These are phyloP conservation scores for Chymomyza procnemis DNA, from an alignment of 2,888 invertebrate species.

Conservation along the genomic window DNA sequence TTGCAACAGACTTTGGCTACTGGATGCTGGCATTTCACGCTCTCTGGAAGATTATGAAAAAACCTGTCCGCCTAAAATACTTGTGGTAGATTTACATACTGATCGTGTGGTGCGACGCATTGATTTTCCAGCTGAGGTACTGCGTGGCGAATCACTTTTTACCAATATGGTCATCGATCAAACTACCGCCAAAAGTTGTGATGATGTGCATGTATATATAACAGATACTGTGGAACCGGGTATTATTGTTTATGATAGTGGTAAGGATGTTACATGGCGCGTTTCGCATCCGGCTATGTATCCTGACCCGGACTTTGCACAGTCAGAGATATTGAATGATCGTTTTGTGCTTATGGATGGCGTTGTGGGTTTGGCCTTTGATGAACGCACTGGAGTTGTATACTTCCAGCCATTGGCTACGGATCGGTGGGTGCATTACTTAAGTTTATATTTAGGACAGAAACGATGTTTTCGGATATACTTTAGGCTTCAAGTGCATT, in stretches of 20 bases:
- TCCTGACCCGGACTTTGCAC: constrained; percentile 89
- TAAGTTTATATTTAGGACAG: no score
- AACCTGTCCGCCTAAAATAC: constrained; percentile 88
- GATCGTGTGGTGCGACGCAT: constrained; percentile 81
- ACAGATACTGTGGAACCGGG: constrained; percentile 90
- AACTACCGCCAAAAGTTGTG: constrained; percentile 84
- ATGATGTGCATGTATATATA: constrained; percentile 88
- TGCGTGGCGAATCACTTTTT: constrained; percentile 86
- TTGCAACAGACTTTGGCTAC: constrained; percentile 90
- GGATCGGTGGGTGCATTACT: constrained; percentile 79
- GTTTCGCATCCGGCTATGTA: constrained; percentile 90
- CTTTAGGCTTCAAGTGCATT: no score
- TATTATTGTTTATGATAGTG: constrained; percentile 82
- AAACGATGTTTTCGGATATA: no score
- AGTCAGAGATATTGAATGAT: constrained; percentile 85
- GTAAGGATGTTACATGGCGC: constrained; percentile 88
- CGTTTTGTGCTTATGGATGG: constrained; percentile 85
- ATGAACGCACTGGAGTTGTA: constrained; percentile 80
- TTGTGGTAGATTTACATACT: constrained; percentile 88
- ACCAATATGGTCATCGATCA: constrained; percentile 90
- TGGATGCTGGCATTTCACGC: constrained; percentile 84
- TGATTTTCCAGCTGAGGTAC: constrained; percentile 86
- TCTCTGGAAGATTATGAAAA: constrained; percentile 83
- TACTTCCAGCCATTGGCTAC: constrained; percentile 86
- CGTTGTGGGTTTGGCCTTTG: constrained; percentile 83